A percentile compares a stretch with the other conserved stretches of the same genome.
Evolutionary conservation across 2,888 invertebrate species (phyloP).

Genomic region (Teleogryllus oceanicus): DNA sequence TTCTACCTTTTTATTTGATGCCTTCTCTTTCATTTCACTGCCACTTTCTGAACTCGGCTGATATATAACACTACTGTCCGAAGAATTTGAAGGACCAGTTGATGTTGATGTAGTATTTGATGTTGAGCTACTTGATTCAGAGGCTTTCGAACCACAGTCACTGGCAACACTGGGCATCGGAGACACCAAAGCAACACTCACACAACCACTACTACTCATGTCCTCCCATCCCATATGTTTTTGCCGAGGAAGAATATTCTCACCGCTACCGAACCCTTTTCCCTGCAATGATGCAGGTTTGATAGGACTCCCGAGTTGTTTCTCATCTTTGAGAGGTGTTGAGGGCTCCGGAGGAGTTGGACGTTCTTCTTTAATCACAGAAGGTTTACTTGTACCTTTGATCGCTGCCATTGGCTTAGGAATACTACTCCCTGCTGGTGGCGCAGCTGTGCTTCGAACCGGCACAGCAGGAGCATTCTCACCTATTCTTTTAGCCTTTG

Average conservation of each 20-base stretch:
- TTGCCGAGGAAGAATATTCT: conserved; percentile 24
- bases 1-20: background rate
- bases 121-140: conserved; percentile 62
- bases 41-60: conserved; percentile 65
- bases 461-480: conserved; percentile 7
- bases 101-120: conserved; percentile 57
- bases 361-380: conserved; percentile 30
- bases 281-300: background rate
- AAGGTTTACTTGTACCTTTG: conserved; percentile 76
- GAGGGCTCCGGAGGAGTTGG: conserved; percentile 24
- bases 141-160: conserved; percentile 50
- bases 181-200: conserved; percentile 59
- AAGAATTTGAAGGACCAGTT: conserved; percentile 67
- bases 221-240: conserved; percentile 26
- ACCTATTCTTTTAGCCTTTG: background rate
- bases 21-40: conserved; percentile 50
- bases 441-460: background rate
- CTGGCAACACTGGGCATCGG: conserved; percentile 64
- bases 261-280: background rate
- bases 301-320: background rate
- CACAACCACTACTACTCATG: conserved; percentile 5
- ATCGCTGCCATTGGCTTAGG: conserved; percentile 90
- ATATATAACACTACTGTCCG: conserved; percentile 70
- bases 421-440: conserved; percentile 57
- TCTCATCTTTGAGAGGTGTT: conserved; percentile 5